These are phyloP conservation scores for Caenorhabditis parvicauda DNA, from an alignment of 2,888 invertebrate genomes.

Conservation along the genomic window DNA sequence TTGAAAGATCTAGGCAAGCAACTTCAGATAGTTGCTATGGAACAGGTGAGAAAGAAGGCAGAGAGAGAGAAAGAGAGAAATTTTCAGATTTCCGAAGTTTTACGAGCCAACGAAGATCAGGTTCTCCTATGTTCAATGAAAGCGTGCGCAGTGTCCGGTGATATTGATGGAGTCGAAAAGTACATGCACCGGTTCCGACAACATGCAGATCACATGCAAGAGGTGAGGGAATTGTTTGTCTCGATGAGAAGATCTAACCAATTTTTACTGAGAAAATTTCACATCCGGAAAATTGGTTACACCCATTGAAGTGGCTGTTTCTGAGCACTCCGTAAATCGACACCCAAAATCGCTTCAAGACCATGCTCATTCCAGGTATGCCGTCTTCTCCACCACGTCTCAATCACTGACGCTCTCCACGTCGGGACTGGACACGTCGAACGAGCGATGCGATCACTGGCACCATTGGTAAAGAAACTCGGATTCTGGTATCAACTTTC, in stretches of 20 bases:
- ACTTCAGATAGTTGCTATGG: conserved; percentile 66
- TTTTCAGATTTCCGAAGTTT: conserved; percentile 62
- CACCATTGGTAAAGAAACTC: conserved; percentile 73
- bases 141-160: conserved; percentile 72
- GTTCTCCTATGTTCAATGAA: conserved; percentile 63
- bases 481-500: background rate
- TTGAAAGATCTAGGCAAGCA: conserved; percentile 62
- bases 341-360: background rate
- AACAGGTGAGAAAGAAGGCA: conserved; percentile 63
- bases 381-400: conserved; percentile 91
- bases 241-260: background rate
- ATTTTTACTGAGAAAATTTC: conserved; percentile 1
- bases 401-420: conserved; percentile 87
- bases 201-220: conserved; percentile 95
- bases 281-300: too few relatives aligned
- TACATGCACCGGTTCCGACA: conserved; percentile 91
- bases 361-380: conserved; percentile 74
- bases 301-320: too few relatives aligned
- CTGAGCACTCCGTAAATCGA: too few relatives aligned
- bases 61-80: background rate
- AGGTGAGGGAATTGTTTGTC: conserved; percentile 69
- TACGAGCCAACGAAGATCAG: conserved; percentile 67
- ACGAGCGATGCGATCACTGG: conserved; percentile 88
- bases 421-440: conserved; percentile 94
- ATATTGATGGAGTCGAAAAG: conserved; percentile 86